These are phyloP conservation scores for Pachycephala philippinensis DNA, from an alignment of 2,113 vertebrate genomes.

Conservation along the genomic window DNA sequence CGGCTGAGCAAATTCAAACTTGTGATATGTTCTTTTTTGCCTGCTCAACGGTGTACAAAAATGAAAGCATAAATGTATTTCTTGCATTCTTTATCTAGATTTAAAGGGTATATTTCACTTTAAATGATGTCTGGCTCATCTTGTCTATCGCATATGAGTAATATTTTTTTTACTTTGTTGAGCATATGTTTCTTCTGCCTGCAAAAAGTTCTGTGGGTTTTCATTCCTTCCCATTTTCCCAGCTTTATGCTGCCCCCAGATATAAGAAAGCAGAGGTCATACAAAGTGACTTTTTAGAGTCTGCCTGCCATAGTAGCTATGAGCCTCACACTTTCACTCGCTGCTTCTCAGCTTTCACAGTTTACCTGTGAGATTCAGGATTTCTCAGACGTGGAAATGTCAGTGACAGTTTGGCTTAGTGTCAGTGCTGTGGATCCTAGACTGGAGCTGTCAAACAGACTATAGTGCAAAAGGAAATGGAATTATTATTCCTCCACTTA, in stretches of 20 bases:
- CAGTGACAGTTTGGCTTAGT: constrained; percentile 63
- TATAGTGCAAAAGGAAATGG: constrained; percentile 6
- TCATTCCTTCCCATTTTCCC: neutral
- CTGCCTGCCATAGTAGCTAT: constrained; percentile 14
- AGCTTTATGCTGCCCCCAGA: neutral
- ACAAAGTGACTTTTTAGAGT: constrained; percentile 32
- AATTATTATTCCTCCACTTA: constrained; percentile 32
- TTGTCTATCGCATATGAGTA: constrained; percentile 15
- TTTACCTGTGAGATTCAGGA: constrained; percentile 64
- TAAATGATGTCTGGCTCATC: constrained; percentile 32
- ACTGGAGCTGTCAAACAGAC: constrained; percentile 36
- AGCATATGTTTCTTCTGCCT: constrained; percentile 24
- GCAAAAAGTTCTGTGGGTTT: neutral
- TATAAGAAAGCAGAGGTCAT: neutral
- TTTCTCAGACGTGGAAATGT: constrained; percentile 55
- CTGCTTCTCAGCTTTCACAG: constrained; percentile 43
- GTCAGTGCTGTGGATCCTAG: constrained; percentile 29
- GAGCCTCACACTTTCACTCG: constrained; percentile 5
- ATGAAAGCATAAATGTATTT: constrained; percentile 8
- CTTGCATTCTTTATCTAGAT: neutral
- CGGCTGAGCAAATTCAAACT: neutral
- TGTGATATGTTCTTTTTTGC: neutral
- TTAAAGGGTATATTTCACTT: constrained; percentile 40
- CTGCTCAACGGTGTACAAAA: neutral
- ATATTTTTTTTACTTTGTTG: neutral